phyloP scores from a whole-genome alignment of 37 sponge, comb jelly and placozoan species.

The Halichondria panicea region DNA sequence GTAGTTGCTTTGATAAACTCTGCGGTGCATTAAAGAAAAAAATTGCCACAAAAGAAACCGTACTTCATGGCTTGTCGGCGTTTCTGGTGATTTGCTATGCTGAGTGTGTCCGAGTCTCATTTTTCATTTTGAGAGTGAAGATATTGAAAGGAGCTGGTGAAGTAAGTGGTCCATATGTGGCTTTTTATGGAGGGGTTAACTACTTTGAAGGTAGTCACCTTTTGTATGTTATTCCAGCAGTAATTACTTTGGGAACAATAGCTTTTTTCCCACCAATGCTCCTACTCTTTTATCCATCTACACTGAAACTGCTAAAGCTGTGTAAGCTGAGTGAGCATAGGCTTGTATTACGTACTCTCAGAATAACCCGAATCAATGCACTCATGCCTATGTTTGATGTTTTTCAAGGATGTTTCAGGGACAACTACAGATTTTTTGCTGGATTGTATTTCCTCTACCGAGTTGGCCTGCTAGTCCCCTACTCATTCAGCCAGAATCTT shows the following conservation, averaged over 20 bases:
- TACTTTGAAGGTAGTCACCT: conserved; percentile 5
- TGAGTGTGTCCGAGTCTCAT: conserved; percentile 1
- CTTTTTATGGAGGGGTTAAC: conserved; percentile 15
- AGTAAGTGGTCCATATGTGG: not conserved
- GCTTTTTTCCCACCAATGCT: conserved; percentile 6
- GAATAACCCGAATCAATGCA: not conserved
- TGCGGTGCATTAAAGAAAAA: not conserved
- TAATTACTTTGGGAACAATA: not conserved
- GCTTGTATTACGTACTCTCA: not conserved
- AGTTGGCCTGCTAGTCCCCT: not conserved
- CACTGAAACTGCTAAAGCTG: not conserved
- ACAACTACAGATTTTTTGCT: conserved; percentile 23
- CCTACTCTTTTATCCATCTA: conserved; percentile 15
- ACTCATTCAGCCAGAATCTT: not conserved
- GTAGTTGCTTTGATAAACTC: not conserved
- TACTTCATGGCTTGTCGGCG: conserved; percentile 40
- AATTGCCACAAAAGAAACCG: not conserved
- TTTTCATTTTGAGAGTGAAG: not conserved
- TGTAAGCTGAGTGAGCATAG: conserved; percentile 15
- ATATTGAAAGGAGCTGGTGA: not conserved
- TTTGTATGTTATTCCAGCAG: conserved; percentile 22
- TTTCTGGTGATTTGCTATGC: conserved; percentile 41
- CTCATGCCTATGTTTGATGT: conserved; percentile 24
- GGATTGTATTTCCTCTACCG: conserved; percentile 26
- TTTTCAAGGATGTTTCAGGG: conserved; percentile 29